Base-by-base conservation (phyloP, 2,113 vertebrate species). In the Hyperopisus bebe region DNA sequence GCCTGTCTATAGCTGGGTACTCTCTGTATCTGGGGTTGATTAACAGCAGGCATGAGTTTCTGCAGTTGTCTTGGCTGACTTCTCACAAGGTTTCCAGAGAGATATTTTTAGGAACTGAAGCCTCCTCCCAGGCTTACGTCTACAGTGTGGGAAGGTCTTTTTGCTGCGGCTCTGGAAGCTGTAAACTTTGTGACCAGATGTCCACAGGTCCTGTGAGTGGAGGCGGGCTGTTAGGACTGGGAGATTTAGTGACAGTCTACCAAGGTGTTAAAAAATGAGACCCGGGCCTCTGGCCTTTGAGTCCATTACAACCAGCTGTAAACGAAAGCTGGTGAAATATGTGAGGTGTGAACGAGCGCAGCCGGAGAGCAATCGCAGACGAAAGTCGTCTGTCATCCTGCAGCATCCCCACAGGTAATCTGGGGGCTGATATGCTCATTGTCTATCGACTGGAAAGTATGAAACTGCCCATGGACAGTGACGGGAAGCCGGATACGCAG, bases 11-110 rank as follows among this genome's bases (percentile, higher is more conserved):
- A 31, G 27, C 62, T 77, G 35, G 35, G 13, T 35, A 39, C 74
- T 77, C 13, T 39, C 74, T 80, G 74, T 80, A 42, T 42, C 74
- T 80, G 74, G 35, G 35, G 74, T 80, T 80, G 74, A 80, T 80
- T 80, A 80, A 80, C 74, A 39, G 74, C 74, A 80, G 35, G 74
- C 31, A 80, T 80, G 74, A 80, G 74, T 80, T 80, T 80, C 17
- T 39, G 74, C 74, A 80, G 74, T 80, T 5, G 7, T 87, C 50
- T 11, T 55, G 86, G 35, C 51, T 50, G 48, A 50, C 31, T 58
- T 58, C 51, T 87, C 55, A 5, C 48, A 42, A 42, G 50, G 39
- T 62, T 88, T 44, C 31, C 39, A 48, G 24, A 50, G n/a, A 31
- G 19, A 51, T 86, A 86, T n/a, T 53, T 88, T 53, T 42, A 44